These are phyloP conservation scores for Apogon hyalosoma DNA, from an alignment of 2,797 vertebrate genomes.

Conservation along the genomic window DNA sequence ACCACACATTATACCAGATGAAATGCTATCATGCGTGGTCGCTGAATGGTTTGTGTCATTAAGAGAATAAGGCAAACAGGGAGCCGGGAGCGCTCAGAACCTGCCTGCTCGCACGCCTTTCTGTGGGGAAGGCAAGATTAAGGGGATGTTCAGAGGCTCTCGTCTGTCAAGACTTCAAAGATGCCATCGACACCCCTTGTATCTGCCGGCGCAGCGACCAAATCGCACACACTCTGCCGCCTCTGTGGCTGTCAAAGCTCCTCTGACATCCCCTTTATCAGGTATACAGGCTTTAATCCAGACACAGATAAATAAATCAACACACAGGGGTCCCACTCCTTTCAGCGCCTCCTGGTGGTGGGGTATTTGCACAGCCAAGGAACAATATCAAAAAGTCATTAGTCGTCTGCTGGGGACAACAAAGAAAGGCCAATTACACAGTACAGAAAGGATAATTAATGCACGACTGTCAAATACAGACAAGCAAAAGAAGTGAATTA, in stretches of 20 bases:
- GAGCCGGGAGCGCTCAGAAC: constrained; percentile 71
- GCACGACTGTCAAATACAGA: constrained; percentile 57
- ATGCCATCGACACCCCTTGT: constrained; percentile 83
- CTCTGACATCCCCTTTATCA: constrained; percentile 87
- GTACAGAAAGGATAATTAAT: constrained; percentile 66
- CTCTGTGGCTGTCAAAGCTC: constrained; percentile 85
- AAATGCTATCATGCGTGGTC: constrained; percentile 83
- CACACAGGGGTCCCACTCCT: constrained; percentile 69
- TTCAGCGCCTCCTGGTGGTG: constrained; percentile 81
- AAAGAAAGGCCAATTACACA: constrained; percentile 64
- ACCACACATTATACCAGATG: constrained; percentile 83
- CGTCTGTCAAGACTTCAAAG: constrained; percentile 88
- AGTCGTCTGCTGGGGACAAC: constrained; percentile 59
- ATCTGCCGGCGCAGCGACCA: constrained; percentile 83
- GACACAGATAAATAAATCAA: constrained; percentile 86
- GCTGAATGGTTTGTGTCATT: constrained; percentile 88
- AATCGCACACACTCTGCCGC: constrained; percentile 83
- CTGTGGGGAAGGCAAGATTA: constrained; percentile 85
- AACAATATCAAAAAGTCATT: constrained; percentile 63
- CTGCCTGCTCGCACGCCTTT: constrained; percentile 68
- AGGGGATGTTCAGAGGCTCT: constrained; percentile 86
- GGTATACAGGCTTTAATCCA: constrained; percentile 83
- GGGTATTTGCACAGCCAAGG: constrained; percentile 58
- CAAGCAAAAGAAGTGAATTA: constrained; percentile 43
- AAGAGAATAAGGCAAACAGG: constrained; percentile 85